Conservation (phyloP, 2,113 vertebrate species). For the Camelus bactrianus region DNA sequence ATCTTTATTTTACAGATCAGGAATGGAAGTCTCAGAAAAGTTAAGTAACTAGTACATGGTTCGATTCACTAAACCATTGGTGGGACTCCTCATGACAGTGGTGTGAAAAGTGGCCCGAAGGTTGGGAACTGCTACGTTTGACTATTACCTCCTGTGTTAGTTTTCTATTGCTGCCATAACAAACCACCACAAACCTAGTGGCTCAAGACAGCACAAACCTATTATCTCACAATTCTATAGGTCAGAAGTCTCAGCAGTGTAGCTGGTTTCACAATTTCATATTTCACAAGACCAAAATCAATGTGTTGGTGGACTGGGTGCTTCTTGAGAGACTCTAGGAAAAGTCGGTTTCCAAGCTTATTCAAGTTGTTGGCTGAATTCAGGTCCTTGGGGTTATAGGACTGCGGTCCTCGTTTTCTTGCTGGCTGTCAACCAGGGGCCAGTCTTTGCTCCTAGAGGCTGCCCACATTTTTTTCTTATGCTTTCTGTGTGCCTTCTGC, state of each 20-base stretch:
- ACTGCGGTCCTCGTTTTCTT: background rate
- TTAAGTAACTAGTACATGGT: background rate
- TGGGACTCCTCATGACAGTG: background rate
- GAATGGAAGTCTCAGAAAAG: background rate
- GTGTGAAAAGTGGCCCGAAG: background rate
- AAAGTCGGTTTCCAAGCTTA: conserved; percentile 12
- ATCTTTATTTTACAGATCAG: background rate
- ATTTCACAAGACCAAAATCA: conserved; percentile 25
- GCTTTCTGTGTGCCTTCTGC: background rate
- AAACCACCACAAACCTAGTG: background rate
- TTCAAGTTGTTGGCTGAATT: background rate
- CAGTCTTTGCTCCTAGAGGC: background rate
- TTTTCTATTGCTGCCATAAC: conserved; percentile 31
- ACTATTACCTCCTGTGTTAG: background rate
- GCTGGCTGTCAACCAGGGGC: background rate
- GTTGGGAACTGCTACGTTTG: background rate
- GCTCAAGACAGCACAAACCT: background rate
- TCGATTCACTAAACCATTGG: background rate
- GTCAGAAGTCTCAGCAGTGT: background rate
- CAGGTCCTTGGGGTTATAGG: background rate
- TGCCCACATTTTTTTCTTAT: background rate
- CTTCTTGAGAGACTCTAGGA: background rate
- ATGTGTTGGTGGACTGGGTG: background rate
- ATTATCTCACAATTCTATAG: background rate
- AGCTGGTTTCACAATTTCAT: background rate